phyloP scores from a whole-genome alignment of 2,113 vertebrate species.

The Serilophus lunatus region DNA sequence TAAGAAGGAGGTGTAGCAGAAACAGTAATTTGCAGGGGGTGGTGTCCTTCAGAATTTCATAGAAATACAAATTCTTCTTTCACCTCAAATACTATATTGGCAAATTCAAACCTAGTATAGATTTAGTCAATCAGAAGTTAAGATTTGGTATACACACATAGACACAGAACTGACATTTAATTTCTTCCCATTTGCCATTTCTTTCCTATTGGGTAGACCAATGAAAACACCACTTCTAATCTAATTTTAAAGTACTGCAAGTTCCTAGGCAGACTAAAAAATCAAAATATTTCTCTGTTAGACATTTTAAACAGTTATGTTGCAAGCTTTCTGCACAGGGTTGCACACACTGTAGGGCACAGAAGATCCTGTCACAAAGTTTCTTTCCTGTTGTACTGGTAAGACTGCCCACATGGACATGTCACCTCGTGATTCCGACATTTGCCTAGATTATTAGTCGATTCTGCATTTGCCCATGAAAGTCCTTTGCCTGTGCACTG shows the following conservation, averaged over 20 bases:
- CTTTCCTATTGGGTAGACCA: not conserved
- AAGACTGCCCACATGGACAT: not conserved
- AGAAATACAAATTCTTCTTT: not conserved
- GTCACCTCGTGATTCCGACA: not conserved
- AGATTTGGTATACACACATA: not conserved
- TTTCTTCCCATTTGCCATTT: not conserved
- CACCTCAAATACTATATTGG: too few relatives aligned
- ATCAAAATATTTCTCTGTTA: not conserved
- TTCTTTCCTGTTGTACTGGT: not conserved
- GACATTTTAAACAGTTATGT: not conserved
- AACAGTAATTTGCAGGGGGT: not conserved
- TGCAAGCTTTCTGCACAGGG: not conserved
- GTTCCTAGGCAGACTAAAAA: not conserved
- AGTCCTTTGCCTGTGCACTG: not conserved
- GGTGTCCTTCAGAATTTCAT: not conserved
- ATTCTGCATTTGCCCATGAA: not conserved
- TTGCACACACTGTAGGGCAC: not conserved
- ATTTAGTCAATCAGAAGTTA: not conserved
- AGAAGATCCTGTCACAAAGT: not conserved
- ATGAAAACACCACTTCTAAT: not conserved
- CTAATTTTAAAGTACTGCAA: not conserved
- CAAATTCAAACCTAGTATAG: not conserved
- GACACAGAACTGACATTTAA: not conserved
- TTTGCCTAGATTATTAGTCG: not conserved
- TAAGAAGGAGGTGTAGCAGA: not conserved